Percentiles rank a stretch among this genome's conserved stretches.
These are phyloP conservation scores for Charaxes varanes DNA, from an alignment of 1,140 invertebrate species.

Conservation along the genomic window DNA sequence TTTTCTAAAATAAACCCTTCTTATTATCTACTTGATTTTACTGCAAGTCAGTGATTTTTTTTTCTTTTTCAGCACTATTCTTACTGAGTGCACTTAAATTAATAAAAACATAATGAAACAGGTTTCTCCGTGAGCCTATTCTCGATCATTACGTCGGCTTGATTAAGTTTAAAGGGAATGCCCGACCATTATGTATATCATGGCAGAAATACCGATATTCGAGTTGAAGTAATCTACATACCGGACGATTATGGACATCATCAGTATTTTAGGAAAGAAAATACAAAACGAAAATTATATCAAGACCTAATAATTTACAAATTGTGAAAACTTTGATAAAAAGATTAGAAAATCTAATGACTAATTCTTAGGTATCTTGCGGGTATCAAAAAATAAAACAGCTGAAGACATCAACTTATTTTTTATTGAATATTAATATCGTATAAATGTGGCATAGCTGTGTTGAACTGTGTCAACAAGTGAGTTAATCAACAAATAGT, in stretches of 20 bases:
- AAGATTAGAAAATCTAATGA: too few species aligned
- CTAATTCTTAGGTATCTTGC: background rate
- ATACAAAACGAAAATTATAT: too few species aligned
- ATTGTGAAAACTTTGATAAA: too few species aligned
- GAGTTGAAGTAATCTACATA: conserved; percentile 57
- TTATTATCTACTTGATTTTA: background rate
- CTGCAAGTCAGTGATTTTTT: too few species aligned
- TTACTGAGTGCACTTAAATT: conserved; percentile 3
- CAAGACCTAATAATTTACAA: too few species aligned
- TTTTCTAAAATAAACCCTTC: background rate
- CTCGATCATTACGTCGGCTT: conserved; percentile 52
- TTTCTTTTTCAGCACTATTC: conserved; percentile 1
- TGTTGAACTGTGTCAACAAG: too few species aligned
- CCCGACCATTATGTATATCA: conserved; percentile 40
- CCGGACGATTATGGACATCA: too few species aligned
- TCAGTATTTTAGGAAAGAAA: too few species aligned
- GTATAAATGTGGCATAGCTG: too few species aligned
- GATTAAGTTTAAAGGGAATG: conserved; percentile 54
- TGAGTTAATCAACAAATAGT: too few species aligned
- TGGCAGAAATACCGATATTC: conserved; percentile 52
- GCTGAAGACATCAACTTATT: background rate
- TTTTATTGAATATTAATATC: background rate
- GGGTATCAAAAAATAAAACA: conserved; percentile 1
- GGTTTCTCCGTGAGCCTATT: conserved; percentile 62
- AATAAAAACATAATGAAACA: conserved; percentile 23